These are phyloP conservation scores for Tricholauxania praeusta DNA, from an alignment of 2,888 invertebrate genomes.

Conservation along the genomic window DNA sequence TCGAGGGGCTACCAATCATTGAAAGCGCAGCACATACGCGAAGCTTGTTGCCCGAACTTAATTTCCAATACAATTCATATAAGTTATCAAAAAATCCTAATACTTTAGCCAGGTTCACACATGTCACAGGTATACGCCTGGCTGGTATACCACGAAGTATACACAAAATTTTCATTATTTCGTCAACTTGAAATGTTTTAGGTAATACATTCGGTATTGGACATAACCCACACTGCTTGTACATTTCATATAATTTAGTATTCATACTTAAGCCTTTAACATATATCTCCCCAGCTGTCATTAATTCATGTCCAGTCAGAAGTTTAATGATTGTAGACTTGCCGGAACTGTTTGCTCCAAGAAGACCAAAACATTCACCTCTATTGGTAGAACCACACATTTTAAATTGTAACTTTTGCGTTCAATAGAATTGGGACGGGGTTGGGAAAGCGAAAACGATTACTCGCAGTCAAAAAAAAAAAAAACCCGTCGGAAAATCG, in stretches of 20 bases:
- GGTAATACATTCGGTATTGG: conserved; percentile 78
- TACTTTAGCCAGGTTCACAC: conserved; percentile 62
- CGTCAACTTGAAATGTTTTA: conserved; percentile 75
- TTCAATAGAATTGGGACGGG: no score
- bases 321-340: conserved; percentile 4
- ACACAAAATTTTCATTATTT: conserved; percentile 74
- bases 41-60: conserved; percentile 72
- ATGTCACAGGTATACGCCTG: conserved; percentile 52
- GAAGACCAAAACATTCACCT: conserved; percentile 8
- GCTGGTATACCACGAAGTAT: conserved; percentile 71
- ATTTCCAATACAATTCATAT: conserved; percentile 71
- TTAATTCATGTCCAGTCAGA: neutral
- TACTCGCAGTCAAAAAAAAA: no score
- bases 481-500: no score
- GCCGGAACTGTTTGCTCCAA: conserved; percentile 3
- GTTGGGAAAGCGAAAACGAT: no score
- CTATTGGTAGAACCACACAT: neutral
- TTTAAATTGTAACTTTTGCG: neutral
- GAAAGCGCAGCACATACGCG: conserved; percentile 2
- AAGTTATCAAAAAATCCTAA: conserved; percentile 72
- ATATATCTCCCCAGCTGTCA: neutral
- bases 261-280: conserved; percentile 47
- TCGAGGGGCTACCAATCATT: conserved; percentile 9
- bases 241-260: conserved; percentile 70
- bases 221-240: conserved; percentile 74